Base-by-base conservation (phyloP, 2,797 vertebrate genomes). In the Neomorphus geoffroyi region DNA sequence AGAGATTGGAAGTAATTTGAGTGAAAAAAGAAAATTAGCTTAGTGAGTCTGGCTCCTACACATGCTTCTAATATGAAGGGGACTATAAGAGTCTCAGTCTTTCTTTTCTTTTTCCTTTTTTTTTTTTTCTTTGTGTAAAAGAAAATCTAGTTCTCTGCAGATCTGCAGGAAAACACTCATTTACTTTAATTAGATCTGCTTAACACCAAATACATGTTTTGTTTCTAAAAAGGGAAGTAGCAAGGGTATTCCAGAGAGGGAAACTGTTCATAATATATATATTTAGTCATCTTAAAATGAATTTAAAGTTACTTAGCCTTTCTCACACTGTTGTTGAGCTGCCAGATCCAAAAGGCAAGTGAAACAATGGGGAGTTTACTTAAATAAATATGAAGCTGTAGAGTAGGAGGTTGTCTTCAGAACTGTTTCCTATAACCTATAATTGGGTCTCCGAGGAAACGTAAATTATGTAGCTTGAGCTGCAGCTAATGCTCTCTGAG, bases 381-480 rank as follows among this genome's bases (percentile, higher is more conserved):
- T 97, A 93, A 51, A 95, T 91, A 95, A 97, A 95, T 96, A 93
- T 26, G 92, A 88, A 95, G 92, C 72, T 91, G 74, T 21, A 23
- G 83, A 96, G 93, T 92, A 81, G 71, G 85, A 90, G 73, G 86
- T 86, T 91, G 72, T 92, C 88, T 96, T 96, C 85, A 77, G 95
- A 97, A 90, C 93, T 92, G 88, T 95, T 96, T 96, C 89, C 92
- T 96, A 64, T 92, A 91, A 93, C 79, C 81, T 90, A 58, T 98
- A 98, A 98, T 98, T 98, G 97, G 94, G 92, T 97, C 98, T 98
- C 97, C 70, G 83, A 97, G 97, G 98, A 94, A 89, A 92, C 66
- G 64, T 85, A 95, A 96, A 94, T 95, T 92, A 88, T 88, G 73
- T 79, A 97, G 96, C 95, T 96, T 90, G 92, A 97, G 86, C 79